A percentile compares a stretch with the other conserved stretches of the same genome.
phyloP scores from a whole-genome alignment of 2,113 vertebrate species.

The Paramormyrops kingsleyae region DNA sequence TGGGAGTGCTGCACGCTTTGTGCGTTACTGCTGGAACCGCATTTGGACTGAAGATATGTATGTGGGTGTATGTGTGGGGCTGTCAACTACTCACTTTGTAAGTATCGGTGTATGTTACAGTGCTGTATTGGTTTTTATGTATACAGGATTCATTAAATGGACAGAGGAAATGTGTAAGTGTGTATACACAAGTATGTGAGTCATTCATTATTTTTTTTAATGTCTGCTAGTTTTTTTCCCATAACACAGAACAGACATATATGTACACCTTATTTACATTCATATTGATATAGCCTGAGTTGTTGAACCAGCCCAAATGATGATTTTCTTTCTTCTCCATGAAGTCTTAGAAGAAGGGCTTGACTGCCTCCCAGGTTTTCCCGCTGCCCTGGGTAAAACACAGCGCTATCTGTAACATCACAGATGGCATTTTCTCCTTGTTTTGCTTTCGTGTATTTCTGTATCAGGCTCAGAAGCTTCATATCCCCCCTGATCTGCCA shows the following conservation, averaged over 20 bases:
- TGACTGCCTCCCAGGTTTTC: background rate
- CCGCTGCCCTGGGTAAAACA: background rate
- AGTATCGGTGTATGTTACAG: background rate
- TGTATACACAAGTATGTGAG: background rate
- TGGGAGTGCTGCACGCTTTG: background rate
- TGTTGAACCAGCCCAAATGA: background rate
- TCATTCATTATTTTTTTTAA: background rate
- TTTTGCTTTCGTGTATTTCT: background rate
- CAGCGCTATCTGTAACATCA: background rate
- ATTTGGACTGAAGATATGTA: background rate
- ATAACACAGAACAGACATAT: background rate
- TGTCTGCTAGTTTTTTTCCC: background rate
- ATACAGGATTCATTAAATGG: constrained; percentile 7
- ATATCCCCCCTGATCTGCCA: background rate
- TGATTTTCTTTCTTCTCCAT: background rate
- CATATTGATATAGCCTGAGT: background rate
- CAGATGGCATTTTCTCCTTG: background rate
- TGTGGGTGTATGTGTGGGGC: background rate
- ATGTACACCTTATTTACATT: background rate
- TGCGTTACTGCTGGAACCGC: background rate
- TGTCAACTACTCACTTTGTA: background rate
- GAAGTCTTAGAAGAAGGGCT: background rate
- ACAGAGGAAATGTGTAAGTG: background rate
- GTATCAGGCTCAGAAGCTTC: background rate
- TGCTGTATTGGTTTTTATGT: background rate